Conservation (phyloP, 2,888 invertebrate genomes). For the Amblyjoppa fuscipennis region DNA sequence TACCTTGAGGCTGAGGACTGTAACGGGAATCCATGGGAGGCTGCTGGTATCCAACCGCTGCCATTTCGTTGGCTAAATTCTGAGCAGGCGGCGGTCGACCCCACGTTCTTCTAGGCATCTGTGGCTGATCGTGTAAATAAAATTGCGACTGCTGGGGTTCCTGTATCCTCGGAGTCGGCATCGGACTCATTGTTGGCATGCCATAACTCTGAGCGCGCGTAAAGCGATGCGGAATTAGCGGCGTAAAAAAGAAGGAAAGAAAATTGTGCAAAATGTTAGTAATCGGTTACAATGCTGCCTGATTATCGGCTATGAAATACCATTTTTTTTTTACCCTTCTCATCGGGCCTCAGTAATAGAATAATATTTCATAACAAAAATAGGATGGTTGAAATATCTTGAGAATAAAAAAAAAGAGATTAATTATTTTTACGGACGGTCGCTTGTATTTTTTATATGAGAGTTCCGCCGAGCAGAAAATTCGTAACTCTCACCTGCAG, state of each 20-base stretch:
- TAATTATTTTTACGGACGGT: neutral
- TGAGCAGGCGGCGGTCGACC: slow-evolving; percentile 85
- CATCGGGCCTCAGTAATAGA: too few species aligned
- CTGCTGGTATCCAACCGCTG: slow-evolving; percentile 81
- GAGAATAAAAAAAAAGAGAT: neutral
- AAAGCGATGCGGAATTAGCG: slow-evolving; percentile 51
- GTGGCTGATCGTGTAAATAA: slow-evolving; percentile 90
- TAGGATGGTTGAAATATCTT: too few species aligned
- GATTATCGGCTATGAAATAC: neutral
- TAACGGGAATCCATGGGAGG: slow-evolving; percentile 80
- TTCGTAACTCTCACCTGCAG: slow-evolving; percentile 77
- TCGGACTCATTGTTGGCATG: slow-evolving; percentile 79
- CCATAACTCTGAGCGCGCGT: slow-evolving; percentile 76
- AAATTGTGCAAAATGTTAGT: slow-evolving; percentile 46
- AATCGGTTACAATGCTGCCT: neutral
- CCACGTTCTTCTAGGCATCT: slow-evolving; percentile 86
- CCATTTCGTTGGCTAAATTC: slow-evolving; percentile 83
- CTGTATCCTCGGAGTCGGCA: slow-evolving; percentile 79
- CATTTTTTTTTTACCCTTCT: neutral
- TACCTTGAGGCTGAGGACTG: slow-evolving; percentile 79
- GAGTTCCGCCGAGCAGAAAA: neutral
- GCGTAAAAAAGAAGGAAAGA: slow-evolving; percentile 16
- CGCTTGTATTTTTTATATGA: neutral
- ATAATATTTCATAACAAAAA: too few species aligned
- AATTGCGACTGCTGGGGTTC: slow-evolving; percentile 88